phyloP scores from a whole-genome alignment of 2,888 invertebrate genomes.

The Lysandra coridon region DNA sequence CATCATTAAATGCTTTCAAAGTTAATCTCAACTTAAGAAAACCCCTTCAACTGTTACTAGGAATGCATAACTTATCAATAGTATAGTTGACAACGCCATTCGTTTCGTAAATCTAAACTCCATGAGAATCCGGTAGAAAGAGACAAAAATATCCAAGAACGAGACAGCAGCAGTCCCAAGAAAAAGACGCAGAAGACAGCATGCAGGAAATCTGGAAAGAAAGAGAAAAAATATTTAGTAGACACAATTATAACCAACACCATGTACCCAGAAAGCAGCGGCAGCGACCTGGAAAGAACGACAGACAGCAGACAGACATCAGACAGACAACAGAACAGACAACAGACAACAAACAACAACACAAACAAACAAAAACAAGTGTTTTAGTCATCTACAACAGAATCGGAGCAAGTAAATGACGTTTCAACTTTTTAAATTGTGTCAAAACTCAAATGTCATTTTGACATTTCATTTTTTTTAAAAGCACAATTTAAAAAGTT shows the following conservation, averaged over 20 bases:
- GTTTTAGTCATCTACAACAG: neutral
- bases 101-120: neutral
- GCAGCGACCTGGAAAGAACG: constrained; percentile 57
- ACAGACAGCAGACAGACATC: constrained; percentile 57
- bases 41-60: neutral
- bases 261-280: constrained; percentile 58
- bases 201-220: constrained; percentile 69
- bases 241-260: constrained; percentile 60
- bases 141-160: neutral
- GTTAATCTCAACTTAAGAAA: neutral
- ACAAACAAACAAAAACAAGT: neutral
- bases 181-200: constrained; percentile 47
- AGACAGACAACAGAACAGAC: neutral
- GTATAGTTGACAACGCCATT: neutral
- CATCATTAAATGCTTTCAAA: neutral
- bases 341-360: neutral
- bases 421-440: neutral
- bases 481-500: neutral
- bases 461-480: neutral
- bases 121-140: neutral
- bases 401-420: neutral
- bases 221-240: constrained; percentile 65
- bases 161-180: constrained; percentile 1
- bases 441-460: neutral
- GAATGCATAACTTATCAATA: neutral